Percentiles rank a stretch among this genome's conserved stretches.
Conservation (phyloP, 2,888 invertebrate genomes). For the Cephus runcator region DNA sequence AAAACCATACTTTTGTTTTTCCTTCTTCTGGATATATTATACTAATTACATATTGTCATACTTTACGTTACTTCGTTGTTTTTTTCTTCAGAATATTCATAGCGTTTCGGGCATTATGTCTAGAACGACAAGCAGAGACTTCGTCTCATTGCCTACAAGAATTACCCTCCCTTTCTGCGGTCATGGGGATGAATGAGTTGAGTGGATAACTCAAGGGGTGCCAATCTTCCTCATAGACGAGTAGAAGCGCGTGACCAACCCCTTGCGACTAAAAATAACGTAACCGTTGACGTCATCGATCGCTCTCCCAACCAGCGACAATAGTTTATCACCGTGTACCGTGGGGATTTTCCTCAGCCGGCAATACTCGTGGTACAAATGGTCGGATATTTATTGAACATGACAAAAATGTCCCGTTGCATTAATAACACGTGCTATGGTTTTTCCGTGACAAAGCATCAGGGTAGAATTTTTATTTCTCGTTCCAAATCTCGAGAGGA, state of each 20-base stretch:
- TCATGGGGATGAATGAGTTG: conserved; percentile 45
- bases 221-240: conserved; percentile 16
- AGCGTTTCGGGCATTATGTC: too few species aligned
- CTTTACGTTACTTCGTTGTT: too few species aligned
- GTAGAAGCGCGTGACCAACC: too few species aligned
- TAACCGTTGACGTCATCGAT: conserved; percentile 52
- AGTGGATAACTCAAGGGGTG: conserved; percentile 38
- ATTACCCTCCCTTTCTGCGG: conserved; percentile 15
- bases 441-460: neutral
- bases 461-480: neutral
- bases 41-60: too few species aligned
- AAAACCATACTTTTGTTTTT: too few species aligned
- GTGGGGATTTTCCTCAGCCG: neutral
- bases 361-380: neutral
- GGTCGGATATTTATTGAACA: too few species aligned
- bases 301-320: conserved; percentile 37
- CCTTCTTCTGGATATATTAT: too few species aligned
- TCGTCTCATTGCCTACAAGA: neutral
- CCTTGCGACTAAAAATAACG: conserved; percentile 45
- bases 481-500: neutral
- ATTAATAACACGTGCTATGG: conserved; percentile 33
- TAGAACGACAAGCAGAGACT: too few species aligned
- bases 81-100: too few species aligned
- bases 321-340: conserved; percentile 16
- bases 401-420: conserved; percentile 24